Conservation (phyloP, 2,113 vertebrate species). For the Cyphomyrus discorhynchus region DNA sequence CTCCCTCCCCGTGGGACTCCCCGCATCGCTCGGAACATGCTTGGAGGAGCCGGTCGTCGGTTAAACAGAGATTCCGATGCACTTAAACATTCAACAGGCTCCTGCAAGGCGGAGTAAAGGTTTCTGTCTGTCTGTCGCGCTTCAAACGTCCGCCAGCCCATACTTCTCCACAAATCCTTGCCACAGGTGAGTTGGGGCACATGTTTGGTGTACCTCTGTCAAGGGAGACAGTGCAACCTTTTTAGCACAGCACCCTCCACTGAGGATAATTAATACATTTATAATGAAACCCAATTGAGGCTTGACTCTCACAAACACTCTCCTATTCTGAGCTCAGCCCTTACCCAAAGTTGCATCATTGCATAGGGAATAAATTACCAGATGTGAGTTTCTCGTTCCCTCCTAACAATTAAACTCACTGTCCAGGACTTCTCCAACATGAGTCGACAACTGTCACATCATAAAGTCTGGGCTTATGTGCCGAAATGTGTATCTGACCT, state of each 20-base stretch:
- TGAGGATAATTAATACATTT: slow-evolving; percentile 19
- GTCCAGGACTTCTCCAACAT: slow-evolving; percentile 2
- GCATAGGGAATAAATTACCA: slow-evolving; percentile 63
- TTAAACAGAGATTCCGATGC: neutral
- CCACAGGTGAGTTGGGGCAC: neutral
- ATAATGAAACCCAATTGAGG: slow-evolving; percentile 7
- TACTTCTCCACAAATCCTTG: neutral
- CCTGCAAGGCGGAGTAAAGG: neutral
- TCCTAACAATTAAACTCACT: slow-evolving; percentile 27
- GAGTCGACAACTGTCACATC: neutral
- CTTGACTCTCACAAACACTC: slow-evolving; percentile 40
- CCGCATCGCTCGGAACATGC: neutral
- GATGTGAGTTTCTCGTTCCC: slow-evolving; percentile 47
- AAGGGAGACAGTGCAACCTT: neutral
- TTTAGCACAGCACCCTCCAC: neutral
- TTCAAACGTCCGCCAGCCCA: neutral
- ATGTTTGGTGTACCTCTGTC: neutral
- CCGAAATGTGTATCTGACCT: neutral
- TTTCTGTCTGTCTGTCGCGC: neutral
- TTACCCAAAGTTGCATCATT: slow-evolving; percentile 72
- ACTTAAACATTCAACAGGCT: slow-evolving; percentile 7
- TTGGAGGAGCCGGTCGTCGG: neutral
- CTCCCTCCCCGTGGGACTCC: neutral
- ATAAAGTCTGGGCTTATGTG: neutral
- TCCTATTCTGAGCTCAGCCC: slow-evolving; percentile 50